Evolutionary conservation across 30 jellyfish, hydroid and myxozoan genomes (phyloP), one percentile per base, ranked within the genome.

Genomic region (Hydractinia echinata): DNA sequence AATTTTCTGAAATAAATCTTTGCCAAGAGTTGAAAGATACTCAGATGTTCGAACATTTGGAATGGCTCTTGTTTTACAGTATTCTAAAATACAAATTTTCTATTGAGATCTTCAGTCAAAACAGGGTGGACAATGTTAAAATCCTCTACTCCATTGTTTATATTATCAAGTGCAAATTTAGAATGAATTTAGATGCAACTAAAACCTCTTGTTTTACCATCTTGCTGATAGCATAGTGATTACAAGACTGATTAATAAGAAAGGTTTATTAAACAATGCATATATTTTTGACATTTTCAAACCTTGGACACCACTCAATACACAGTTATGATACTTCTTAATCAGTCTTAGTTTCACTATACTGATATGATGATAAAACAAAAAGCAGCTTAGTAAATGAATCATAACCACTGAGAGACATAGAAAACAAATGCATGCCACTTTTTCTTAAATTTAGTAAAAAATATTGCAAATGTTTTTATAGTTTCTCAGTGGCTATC

Each of bases 1-100:
- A 50, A 93, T 93, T 44, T 84, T 69, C 49, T 56, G 50, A 67
- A 79, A 13, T 69, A 93, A 62, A 60, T 72, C 54, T 14, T 60
- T 64, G 13, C 99, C 99, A 76, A 93, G 90, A 5, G 85, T 80
- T 7, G 54, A 79, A 67, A 93, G 72, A 62, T 93, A 93, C 53
- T 87, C 94, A 0, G 99, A 93, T 54, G 76, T 83, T 72, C 77
- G 76, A 6, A 93, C 95, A 72, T 85, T 83, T 9, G 99, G 99
- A 67, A 87, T 79, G 7, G 99, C 99, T 77, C 99, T 76, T 4
- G 95, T 93, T n/a, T 93, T 58, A 81, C 99, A 93, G 55, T 93
- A 93, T 82, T 93, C 99, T 93, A 69, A 4, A 86, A 50, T 11
- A 73, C 15, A 54, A 72, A 15, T 62, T 49, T 8, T 77, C 19